These are phyloP conservation scores for Brachypodius melanocephalos DNA, from an alignment of 2,113 vertebrate species.

Conservation along the genomic window DNA sequence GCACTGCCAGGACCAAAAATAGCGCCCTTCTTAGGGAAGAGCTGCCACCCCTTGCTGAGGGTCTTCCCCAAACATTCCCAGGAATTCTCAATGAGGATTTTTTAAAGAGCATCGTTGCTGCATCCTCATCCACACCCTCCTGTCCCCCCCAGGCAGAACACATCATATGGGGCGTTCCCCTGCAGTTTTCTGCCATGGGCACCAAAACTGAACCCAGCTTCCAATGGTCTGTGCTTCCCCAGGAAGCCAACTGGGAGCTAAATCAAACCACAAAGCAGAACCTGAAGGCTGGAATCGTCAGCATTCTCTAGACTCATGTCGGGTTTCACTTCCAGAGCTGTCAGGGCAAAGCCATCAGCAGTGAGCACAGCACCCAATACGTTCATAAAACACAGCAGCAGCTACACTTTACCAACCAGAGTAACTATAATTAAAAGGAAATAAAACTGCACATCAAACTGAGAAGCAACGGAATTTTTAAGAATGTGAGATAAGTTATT, in stretches of 20 bases:
- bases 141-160: background rate
- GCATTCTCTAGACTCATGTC: background rate
- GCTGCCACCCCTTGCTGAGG: background rate
- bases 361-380: background rate
- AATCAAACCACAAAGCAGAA: background rate
- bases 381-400: background rate
- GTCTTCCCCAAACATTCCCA: background rate
- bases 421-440: constrained; percentile 11
- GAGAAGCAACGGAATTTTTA: constrained; percentile 1
- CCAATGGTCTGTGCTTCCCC: background rate
- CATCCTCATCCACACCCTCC: background rate
- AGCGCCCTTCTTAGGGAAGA: background rate
- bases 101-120: background rate
- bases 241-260: background rate
- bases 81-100: background rate
- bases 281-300: background rate
- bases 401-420: background rate
- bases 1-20: background rate
- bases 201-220: background rate
- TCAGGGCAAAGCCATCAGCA: background rate
- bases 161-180: background rate
- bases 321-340: background rate
- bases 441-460: background rate
- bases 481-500: background rate
- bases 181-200: background rate